Evolutionary conservation across 1,140 invertebrate genomes (phyloP), one percentile per base, ranked within the genome.

Genomic region (Leptinotarsa defecta): DNA sequence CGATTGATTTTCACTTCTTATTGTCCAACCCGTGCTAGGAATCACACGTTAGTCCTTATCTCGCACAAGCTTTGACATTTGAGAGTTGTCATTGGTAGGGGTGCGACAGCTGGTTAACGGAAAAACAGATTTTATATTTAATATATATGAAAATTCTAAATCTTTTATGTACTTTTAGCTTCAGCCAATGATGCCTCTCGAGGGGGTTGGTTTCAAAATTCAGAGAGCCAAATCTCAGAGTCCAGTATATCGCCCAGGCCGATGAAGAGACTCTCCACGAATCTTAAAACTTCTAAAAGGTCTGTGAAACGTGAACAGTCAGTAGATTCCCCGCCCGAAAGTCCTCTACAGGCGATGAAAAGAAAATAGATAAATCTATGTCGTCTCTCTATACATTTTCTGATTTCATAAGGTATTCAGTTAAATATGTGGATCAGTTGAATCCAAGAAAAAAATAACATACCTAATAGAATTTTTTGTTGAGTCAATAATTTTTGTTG

Each of bases 191-290:
- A 84, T 52, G 34, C 76, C 15, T 76, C 78, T 34, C 76, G 80
- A 72, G 83, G 82, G 34, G 80, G 83, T n/a, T 84, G 82, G 83
- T 81, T 85, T 62, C 83, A 84, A 68, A 82, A 80, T 34, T 57
- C 80, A 1, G 82, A 85, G 52, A 79, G 77, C 3, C 82, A 83
- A 75, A 83, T 81, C 62, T 78, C 81, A 17, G 84, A 84, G 77
- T 84, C 82, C n/a, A 84, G 81, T 75, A 85, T 85, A 81, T 88
- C 88, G 20, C 87, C 88, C 2, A 81, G 88, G 15, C 87, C 87
- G 19, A 74, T 86, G 11, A 87, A 88, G 65, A 88, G 88, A 79
- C 78, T 88, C 27, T 86, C 81, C 13, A 80, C 86, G 4, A 87
- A 86, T 62, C 86, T 88, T 64, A 88, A 88, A 79, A 82, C 79